Conservation (phyloP, 1,140 invertebrate species). For the Lepidostoma basale region DNA sequence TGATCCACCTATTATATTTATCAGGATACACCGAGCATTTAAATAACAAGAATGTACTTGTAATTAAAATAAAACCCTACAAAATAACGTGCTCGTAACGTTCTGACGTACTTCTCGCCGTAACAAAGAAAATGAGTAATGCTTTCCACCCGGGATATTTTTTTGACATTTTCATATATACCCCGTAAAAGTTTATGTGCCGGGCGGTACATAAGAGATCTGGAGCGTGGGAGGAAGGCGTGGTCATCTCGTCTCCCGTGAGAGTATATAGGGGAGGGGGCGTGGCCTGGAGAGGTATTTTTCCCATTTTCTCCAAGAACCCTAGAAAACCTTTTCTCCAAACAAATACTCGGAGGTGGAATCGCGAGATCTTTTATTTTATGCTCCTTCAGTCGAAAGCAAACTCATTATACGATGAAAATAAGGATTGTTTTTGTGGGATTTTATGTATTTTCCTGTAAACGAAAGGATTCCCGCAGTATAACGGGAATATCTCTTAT, state of each 20-base stretch:
- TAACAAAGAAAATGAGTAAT: constrained; percentile 14
- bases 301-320: constrained; percentile 33
- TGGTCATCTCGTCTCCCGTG: constrained; percentile 32
- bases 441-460: constrained; percentile 5
- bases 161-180: constrained; percentile 1
- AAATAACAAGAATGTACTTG: no score
- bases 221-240: constrained; percentile 25
- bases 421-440: constrained; percentile 5
- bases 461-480: no score
- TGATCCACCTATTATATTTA: no score
- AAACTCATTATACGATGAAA: constrained; percentile 15
- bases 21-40: no score
- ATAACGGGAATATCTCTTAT: no score
- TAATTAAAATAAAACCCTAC: no score
- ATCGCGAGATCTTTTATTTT: constrained; percentile 23
- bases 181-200: constrained; percentile 3
- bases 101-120: background rate
- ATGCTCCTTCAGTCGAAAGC: constrained; percentile 6
- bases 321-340: constrained; percentile 27
- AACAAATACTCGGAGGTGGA: constrained; percentile 7
- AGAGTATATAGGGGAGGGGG: constrained; percentile 19
- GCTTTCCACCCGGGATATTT: background rate
- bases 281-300: constrained; percentile 30
- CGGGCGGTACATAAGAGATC: background rate
- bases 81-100: no score